Evolutionary conservation across 2,797 vertebrate genomes (phyloP), one percentile per base, ranked within the genome.

Genomic region (Hoplostethus atlanticus): DNA sequence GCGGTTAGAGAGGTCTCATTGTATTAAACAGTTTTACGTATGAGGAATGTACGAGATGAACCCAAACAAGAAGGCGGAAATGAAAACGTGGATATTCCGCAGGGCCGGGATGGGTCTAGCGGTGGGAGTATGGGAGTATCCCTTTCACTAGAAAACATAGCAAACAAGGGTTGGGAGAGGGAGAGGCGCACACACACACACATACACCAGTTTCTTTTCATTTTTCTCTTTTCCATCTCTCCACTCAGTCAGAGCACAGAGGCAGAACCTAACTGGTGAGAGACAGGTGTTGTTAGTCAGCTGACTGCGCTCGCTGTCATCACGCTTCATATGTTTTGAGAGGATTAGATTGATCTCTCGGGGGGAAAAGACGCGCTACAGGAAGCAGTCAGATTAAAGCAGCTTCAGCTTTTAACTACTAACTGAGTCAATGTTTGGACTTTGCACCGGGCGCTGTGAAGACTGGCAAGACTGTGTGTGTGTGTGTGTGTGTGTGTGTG

Each of bases 241-340:
- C 60, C 36, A 52, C 28, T 59, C 50, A 2, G 47, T 17, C n/a
- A 42, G 51, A 42, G 36, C 11, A 46, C 30, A 64, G n/a, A 65
- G 30, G 30, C 50, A 57, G 21, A 68, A 30, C 11, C 15, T 25
- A 62, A 50, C 30, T 3, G 0, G 42, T 61, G 15, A 55, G 48
- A 65, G 47, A 55, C 51, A 61, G 69, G 68, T 81, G 50, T 55
- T 69, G 64, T 64, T 57, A 51, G 61, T 84, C 78, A 83, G 42
- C 51, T 48, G 59, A 70, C 51, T 21, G 9, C 36, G 1, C 61
- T 74, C 55, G 11, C 50, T 42, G 40, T 76, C 63, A 68, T 83
- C 47, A 53, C 48, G 62, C 28, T 42, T 78, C n/a, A 15, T 8
- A 5, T 36, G 52, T 56, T 56, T 31, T 4, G 1, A 38, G 13